A percentile compares a stretch with the other conserved stretches of the same genome.
These are phyloP conservation scores for Odontomyia ornata DNA, from an alignment of 2,888 invertebrate species.

Conservation along the genomic window DNA sequence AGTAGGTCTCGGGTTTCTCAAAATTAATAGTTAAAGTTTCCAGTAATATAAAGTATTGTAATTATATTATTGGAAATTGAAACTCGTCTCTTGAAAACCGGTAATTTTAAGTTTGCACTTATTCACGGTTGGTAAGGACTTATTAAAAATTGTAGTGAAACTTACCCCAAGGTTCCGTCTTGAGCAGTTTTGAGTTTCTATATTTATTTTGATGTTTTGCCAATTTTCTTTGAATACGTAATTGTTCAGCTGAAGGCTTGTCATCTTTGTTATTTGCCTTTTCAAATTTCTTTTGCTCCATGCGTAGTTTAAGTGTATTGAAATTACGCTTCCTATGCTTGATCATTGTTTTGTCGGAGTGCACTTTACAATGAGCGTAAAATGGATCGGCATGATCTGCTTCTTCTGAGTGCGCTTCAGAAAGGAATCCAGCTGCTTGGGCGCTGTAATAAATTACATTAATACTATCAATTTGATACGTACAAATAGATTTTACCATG, in stretches of 20 bases:
- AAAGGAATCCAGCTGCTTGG: slow-evolving; percentile 89
- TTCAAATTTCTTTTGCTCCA: slow-evolving; percentile 71
- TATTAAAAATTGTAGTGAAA: background rate
- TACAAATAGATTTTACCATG: slow-evolving; percentile 73
- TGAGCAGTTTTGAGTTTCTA: slow-evolving; percentile 74
- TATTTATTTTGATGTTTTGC: slow-evolving; percentile 87
- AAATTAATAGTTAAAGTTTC: too few relatives aligned
- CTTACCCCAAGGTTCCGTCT: slow-evolving; percentile 85
- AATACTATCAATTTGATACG: background rate
- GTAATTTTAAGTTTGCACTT: too few relatives aligned
- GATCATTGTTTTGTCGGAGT: slow-evolving; percentile 90
- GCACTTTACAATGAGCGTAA: slow-evolving; percentile 94
- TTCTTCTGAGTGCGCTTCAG: slow-evolving; percentile 91
- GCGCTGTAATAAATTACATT: slow-evolving; percentile 72
- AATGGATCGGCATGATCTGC: slow-evolving; percentile 95
- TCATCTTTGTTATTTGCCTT: slow-evolving; percentile 56
- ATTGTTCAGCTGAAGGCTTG: slow-evolving; percentile 71
- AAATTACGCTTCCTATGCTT: slow-evolving; percentile 84
- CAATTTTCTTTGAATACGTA: slow-evolving; percentile 82
- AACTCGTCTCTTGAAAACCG: too few relatives aligned
- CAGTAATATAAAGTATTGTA: too few relatives aligned
- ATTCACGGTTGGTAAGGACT: too few relatives aligned
- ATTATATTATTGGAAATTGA: too few relatives aligned
- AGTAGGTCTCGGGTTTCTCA: too few relatives aligned
- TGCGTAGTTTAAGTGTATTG: slow-evolving; percentile 82